Evolutionary conservation across 2,113 vertebrate genomes (phyloP).

Genomic region (Centropus unirufus): DNA sequence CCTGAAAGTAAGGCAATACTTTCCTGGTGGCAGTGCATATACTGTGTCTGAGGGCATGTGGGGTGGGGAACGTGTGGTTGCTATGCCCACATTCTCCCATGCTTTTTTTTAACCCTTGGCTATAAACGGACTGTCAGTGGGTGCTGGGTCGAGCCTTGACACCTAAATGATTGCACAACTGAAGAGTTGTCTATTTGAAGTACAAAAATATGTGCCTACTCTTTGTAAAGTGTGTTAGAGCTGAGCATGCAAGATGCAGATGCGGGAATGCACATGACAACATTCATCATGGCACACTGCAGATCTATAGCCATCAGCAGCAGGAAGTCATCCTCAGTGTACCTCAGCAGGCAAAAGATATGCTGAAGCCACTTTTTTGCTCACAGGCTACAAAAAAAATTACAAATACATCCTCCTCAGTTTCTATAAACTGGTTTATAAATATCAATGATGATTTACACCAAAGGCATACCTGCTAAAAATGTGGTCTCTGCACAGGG

Average conservation of each 20-base stretch:
- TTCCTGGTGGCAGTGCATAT: neutral
- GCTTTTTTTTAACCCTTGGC: neutral
- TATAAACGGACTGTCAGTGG: neutral
- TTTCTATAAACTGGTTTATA: neutral
- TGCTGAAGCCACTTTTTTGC: neutral
- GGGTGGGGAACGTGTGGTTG: neutral
- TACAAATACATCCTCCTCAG: neutral
- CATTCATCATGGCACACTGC: neutral
- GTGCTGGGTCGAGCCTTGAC: neutral
- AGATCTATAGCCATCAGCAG: neutral
- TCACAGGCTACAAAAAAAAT: neutral
- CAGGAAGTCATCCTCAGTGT: neutral
- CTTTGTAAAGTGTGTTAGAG: neutral
- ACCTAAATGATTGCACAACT: neutral
- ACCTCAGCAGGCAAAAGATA: neutral
- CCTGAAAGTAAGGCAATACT: neutral
- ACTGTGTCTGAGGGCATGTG: too few relatives aligned
- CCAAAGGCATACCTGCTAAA: neutral
- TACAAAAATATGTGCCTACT: neutral
- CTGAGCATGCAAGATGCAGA: neutral
- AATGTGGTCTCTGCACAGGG: neutral
- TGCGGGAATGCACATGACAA: neutral
- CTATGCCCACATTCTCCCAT: neutral
- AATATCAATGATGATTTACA: neutral
- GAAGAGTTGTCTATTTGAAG: neutral